These are phyloP conservation scores for Dasysyrphus tricinctus DNA, from an alignment of 2,888 invertebrate genomes.

Conservation along the genomic window DNA sequence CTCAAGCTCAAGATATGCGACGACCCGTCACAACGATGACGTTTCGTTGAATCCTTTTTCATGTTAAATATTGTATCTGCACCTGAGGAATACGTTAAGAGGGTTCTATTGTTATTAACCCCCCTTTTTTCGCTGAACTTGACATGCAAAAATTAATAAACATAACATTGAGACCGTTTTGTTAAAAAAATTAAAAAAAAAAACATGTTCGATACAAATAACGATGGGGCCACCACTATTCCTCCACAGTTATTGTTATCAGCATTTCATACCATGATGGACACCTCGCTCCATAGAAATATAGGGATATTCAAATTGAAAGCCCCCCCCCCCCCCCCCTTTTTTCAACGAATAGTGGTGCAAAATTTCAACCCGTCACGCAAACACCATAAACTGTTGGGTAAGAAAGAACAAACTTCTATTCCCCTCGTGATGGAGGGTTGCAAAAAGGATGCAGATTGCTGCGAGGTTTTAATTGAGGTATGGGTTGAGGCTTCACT, in stretches of 20 bases:
- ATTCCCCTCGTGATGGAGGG: not conserved
- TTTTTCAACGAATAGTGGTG: not conserved
- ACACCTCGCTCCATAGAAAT: slow-evolving; percentile 1
- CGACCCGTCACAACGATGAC: not conserved
- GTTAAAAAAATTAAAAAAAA: not conserved
- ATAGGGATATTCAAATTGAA: slow-evolving; percentile 49
- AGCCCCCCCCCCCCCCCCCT: too few relatives aligned
- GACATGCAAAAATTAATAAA: slow-evolving; percentile 66
- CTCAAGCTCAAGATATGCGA: not conserved
- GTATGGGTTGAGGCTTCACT: slow-evolving; percentile 18
- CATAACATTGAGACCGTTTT: slow-evolving; percentile 54
- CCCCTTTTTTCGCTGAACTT: slow-evolving; percentile 54
- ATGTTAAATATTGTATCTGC: slow-evolving; percentile 20
- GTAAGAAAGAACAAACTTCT: slow-evolving; percentile 45
- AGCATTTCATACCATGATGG: slow-evolving; percentile 24
- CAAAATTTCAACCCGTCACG: slow-evolving; percentile 52
- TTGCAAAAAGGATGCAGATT: not conserved
- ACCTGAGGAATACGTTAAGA: slow-evolving; percentile 4
- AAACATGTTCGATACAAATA: not conserved
- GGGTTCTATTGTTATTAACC: slow-evolving; percentile 48
- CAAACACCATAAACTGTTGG: slow-evolving; percentile 68
- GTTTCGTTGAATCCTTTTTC: slow-evolving; percentile 3
- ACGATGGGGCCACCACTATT: not conserved
- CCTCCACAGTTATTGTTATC: slow-evolving; percentile 21
- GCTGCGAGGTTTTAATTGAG: slow-evolving; percentile 9